Evolutionary conservation across 2,797 vertebrate genomes (phyloP).

Genomic region (Coracias cyanogaster): DNA sequence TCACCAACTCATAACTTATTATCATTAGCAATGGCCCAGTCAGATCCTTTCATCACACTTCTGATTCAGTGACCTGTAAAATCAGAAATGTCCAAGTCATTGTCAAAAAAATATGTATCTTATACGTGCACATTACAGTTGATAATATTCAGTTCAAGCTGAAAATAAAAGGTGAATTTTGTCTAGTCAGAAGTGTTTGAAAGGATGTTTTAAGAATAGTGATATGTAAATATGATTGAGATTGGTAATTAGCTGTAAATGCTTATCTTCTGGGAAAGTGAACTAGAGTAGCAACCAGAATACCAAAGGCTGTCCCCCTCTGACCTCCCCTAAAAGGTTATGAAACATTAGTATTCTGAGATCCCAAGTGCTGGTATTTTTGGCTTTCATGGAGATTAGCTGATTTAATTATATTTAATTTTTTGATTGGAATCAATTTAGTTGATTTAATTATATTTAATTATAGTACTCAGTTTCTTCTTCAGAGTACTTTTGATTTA

Average conservation of each 20-base stretch:
- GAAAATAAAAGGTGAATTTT: slow-evolving; percentile 26
- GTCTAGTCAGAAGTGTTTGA: slow-evolving; percentile 12
- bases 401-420: slow-evolving; percentile 50
- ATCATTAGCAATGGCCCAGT: not conserved
- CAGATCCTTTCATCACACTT: not conserved
- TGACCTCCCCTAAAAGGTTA: not conserved
- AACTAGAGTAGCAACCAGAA: slow-evolving; percentile 19
- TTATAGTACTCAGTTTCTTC: not conserved
- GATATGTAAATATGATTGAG: slow-evolving; percentile 38
- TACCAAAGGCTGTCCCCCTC: not conserved
- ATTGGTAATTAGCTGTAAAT: slow-evolving; percentile 38
- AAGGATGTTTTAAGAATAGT: slow-evolving; percentile 10
- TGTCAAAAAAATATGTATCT: not conserved
- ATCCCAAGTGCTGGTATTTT: slow-evolving; percentile 41
- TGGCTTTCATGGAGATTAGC: slow-evolving; percentile 26
- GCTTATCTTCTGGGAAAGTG: slow-evolving; percentile 31
- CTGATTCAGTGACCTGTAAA: not conserved
- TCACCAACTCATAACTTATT: not conserved
- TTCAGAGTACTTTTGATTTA: not conserved
- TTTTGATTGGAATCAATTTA: slow-evolving; percentile 36
- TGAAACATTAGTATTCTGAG: slow-evolving; percentile 38
- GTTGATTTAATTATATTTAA: slow-evolving; percentile 58
- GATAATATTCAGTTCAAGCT: not conserved
- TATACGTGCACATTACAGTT: not conserved
- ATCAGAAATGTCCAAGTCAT: not conserved